Conservation (phyloP, 1,140 invertebrate genomes). For the Notospermus geniculatus region DNA sequence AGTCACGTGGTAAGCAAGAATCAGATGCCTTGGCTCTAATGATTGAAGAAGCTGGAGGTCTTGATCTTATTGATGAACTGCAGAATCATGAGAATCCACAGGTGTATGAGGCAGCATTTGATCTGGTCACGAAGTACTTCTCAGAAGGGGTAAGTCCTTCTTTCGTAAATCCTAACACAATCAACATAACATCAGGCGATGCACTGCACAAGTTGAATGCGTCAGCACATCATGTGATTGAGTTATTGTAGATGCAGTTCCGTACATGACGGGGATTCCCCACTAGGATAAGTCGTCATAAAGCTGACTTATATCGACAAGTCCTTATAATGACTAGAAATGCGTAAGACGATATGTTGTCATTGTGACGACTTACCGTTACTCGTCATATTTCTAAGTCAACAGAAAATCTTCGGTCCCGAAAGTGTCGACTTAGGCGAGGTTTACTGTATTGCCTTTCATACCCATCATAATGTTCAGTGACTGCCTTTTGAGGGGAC, state of each 20-base stretch:
- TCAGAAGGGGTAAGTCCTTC: conserved; percentile 35
- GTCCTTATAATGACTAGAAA: background rate
- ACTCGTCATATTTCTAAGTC: too few species aligned
- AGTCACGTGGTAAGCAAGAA: conserved; percentile 39
- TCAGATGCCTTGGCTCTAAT: conserved; percentile 36
- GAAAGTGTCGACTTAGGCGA: too few species aligned
- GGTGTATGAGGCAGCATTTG: conserved; percentile 94
- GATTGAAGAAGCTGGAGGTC: conserved; percentile 61
- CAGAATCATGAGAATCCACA: conserved; percentile 95
- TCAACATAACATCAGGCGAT: too few species aligned
- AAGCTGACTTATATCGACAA: background rate
- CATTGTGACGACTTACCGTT: too few species aligned
- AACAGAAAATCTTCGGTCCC: too few species aligned
- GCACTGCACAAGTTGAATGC: too few species aligned
- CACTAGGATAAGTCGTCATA: background rate
- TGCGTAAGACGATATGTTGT: background rate
- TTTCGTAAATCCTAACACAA: background rate
- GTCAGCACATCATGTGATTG: background rate
- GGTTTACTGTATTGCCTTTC: too few species aligned
- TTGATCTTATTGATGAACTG: conserved; percentile 96
- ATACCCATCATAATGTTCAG: too few species aligned
- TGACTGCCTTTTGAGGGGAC: too few species aligned
- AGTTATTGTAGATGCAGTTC: background rate
- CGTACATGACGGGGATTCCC: too few species aligned
- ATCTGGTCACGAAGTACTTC: conserved; percentile 95